Evolutionary conservation across 2,113 vertebrate genomes (phyloP), one percentile per base, ranked within the genome.

Genomic region (Daphoenositta chrysoptera): DNA sequence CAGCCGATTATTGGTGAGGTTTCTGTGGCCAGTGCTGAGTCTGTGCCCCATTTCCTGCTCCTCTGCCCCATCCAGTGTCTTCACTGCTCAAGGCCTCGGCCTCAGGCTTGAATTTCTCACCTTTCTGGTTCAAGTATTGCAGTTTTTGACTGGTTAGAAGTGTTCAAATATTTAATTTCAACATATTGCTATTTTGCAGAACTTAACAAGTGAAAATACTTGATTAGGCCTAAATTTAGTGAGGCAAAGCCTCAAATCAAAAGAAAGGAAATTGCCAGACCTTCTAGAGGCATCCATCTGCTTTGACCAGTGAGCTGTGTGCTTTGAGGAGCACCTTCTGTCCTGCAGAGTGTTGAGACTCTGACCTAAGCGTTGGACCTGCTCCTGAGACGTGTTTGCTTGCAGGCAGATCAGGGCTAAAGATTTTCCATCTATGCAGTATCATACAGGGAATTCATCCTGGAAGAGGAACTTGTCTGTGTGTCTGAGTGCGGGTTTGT

Each of bases 401-500:
- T 35, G 35, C 45, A 42, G 48, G 28, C 16, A 42, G n/a, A 20
- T 42, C 20, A 42, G 54, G 22, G 39, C 14, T 33, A 6, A 44
- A 26, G 33, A 7, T n/a, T 15, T 75, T 39, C 63, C n/a, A 10
- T 28, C 40, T 30, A 0, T 76, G 19, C 44, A 40, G 0, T 33
- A 2, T 51, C 30, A 15, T 5, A 6, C 0, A 42, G 35, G 15
- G 12, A 20, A 26, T 50, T 64, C 11, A 51, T 44, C 11, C 54
- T 21, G 18, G 2, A 6, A 57, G 45, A 78, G 40, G 10, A 47
- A 0, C 9, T 12, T 47, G 15, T 40, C 8, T 50, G 14, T 22
- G 57, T 27, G 31, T 45, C 45, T 19, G 40, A 39, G 53, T 23
- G 28, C 26, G 54, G 23, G 21, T 27, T 77, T 69, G 26, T 2